Percentiles rank a stretch among this genome's conserved stretches.
Conservation (phyloP, 1,140 invertebrate genomes). For the Pararge aegeria region DNA sequence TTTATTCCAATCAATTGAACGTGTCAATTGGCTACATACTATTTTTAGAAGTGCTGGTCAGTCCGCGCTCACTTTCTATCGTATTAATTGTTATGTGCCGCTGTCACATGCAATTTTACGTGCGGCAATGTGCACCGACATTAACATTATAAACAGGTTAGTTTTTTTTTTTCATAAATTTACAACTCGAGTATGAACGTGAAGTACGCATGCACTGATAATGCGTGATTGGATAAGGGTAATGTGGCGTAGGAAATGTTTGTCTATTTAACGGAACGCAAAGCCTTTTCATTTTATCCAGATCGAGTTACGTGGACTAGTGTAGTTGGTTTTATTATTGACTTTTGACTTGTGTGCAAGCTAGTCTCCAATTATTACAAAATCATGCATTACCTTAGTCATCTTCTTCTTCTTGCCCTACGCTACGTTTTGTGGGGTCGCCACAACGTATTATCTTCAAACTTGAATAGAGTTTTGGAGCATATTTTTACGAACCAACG, state of each 20-base stretch:
- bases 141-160: constrained; percentile 43
- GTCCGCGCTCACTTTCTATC: constrained; percentile 68
- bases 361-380: too few species aligned
- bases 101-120: constrained; percentile 76
- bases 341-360: too few species aligned
- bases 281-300: neutral
- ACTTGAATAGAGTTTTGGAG: too few species aligned
- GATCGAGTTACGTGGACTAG: too few species aligned
- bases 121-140: constrained; percentile 63
- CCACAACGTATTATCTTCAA: too few species aligned
- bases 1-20: constrained; percentile 34
- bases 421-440: too few species aligned
- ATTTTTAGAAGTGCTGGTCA: constrained; percentile 56
- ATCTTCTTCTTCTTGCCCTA: too few species aligned
- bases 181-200: neutral
- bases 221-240: constrained; percentile 1
- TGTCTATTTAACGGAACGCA: neutral
- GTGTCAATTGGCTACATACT: constrained; percentile 61
- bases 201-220: constrained; percentile 1
- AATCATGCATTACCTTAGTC: too few species aligned
- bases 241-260: constrained; percentile 3
- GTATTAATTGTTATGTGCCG: constrained; percentile 76
- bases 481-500: too few species aligned
- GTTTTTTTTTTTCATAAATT: constrained; percentile 10
- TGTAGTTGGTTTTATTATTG: too few species aligned